Percentiles rank a stretch among this genome's conserved stretches.
Conservation (phyloP, 2,888 invertebrate species). For the Cistogaster globosa region DNA sequence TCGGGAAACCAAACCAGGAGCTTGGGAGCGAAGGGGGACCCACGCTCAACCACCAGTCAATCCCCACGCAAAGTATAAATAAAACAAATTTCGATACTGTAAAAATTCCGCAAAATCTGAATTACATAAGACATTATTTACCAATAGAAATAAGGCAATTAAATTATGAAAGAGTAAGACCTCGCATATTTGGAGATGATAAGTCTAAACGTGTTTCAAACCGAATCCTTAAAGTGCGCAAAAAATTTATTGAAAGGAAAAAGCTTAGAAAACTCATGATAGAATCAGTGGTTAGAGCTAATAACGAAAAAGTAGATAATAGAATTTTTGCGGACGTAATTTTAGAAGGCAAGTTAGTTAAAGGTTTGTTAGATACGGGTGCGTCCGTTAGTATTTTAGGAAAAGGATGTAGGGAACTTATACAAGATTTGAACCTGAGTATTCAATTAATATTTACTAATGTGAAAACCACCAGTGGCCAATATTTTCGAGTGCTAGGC, state of each 20-base stretch:
- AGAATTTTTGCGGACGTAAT: background rate
- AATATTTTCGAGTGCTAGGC: background rate
- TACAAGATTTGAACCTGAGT: background rate
- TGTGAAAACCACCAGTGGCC: background rate
- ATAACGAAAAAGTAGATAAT: background rate
- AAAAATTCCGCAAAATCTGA: too few species aligned
- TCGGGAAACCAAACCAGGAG: background rate
- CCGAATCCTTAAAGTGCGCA: background rate
- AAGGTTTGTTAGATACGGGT: background rate
- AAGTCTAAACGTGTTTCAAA: background rate
- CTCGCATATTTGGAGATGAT: background rate
- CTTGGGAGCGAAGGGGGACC: background rate
- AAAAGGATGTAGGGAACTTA: background rate
- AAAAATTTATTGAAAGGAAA: background rate
- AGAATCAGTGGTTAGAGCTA: background rate
- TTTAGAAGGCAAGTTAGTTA: background rate
- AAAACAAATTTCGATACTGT: background rate
- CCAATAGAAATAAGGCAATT: background rate
- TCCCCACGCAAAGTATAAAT: background rate
- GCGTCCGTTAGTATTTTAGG: background rate
- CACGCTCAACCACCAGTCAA: background rate
- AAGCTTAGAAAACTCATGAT: background rate
- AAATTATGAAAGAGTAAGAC: background rate
- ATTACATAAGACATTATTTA: background rate
- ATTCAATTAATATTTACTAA: background rate